Base-by-base conservation (phyloP, 2,113 vertebrate genomes). In the Gallinago undulata region DNA sequence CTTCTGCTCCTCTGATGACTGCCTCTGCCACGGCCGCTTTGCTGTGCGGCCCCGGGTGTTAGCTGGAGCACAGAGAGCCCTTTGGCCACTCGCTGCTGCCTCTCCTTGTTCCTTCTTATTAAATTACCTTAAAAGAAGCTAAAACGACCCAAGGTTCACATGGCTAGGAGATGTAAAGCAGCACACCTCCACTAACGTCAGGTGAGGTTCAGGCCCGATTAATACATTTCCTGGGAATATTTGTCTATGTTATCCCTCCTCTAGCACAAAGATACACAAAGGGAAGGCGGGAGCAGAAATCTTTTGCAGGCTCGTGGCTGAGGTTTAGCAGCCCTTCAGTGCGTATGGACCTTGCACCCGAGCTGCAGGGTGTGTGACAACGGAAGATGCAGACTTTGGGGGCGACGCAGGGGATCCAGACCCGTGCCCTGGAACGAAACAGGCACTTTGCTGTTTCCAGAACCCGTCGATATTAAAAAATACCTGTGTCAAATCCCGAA, bases 11-110 rank as follows among this genome's bases (percentile, higher is more conserved):
- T 4, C 66, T 77, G 35, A 8, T 35, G 73, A 89, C 37, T 62
- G 48, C 31, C 31, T 59, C 84, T 50, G 67, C 4, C 3, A 62
- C 64, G 41, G 83, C 1, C 4, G 9, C 73, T 55, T 5, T 22
- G 57, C 35, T 37, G 27, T 17, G 37, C 1, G 1, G 51, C 7
- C 7, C 6, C 1, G 0, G 10, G 22, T 23, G 57, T 60, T 30
- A 76, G 68, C 80, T 30, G 53, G 47, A 68, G 60, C 53, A 59
- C 57, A 59, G n/a, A 48, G 69, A 72, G 70, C 59, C 62, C 66
- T 90, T 68, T 19, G 31, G 80, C 51, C 91, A 47, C 88, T 75
- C 1, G 0, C 80, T 68, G 73, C 69, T 89, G 80, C 30, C 27
- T 87, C 73, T 84, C 60, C 28, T 51, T 88, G 10, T 67, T 85